Base-by-base conservation (phyloP, 53 echinoderm and acorn worm species). In the Astropecten irregularis region DNA sequence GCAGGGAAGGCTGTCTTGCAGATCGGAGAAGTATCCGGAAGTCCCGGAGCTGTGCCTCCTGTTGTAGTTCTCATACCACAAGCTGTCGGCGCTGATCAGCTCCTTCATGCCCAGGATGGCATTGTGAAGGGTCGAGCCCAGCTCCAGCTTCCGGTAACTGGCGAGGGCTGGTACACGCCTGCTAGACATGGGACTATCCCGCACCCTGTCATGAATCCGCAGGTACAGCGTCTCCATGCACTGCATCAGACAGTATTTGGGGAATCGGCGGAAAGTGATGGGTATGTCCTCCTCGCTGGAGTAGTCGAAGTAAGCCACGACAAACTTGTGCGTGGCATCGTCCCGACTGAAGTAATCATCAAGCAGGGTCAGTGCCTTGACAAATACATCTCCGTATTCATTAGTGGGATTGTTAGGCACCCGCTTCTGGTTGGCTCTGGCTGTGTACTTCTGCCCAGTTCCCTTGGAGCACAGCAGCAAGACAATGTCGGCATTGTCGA, bases 381-480 rank as follows among this genome's bases (percentile, higher is more conserved):
- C 63, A 26, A 85, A 86, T 2, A 77, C 29, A 30, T 86, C 76
- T 16, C 86, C 55, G 39, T 85, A 72, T 5, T 34, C 47, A 3
- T 61, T 32, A 8, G n/a, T 25, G 0, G 71, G 33, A 11, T 60
- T 35, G 10, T 15, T 20, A 13, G 54, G 47, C 3, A 25, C 28
- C 15, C n/a, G 33, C n/a, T 49, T 36, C 15, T 23, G 32, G 15
- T 28, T 55, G 21, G 62, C 63, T 26, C 39, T 29, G 6, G 49
- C 87, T 11, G 56, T 37, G 36, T 79, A 87, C 18, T 42, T 66
- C 0, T 30, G 15, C 20, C 47, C 33, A 4, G 83, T 72, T 3
- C 88, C 88, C 35, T 83, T 62, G 15, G 88, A 88, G 28, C 71
- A 81, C 6, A 88, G 39, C 36, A 88, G 42, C 35, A 88, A 3